Conservation (phyloP, 2,888 invertebrate genomes). For the Arrhopalites spinosus region DNA sequence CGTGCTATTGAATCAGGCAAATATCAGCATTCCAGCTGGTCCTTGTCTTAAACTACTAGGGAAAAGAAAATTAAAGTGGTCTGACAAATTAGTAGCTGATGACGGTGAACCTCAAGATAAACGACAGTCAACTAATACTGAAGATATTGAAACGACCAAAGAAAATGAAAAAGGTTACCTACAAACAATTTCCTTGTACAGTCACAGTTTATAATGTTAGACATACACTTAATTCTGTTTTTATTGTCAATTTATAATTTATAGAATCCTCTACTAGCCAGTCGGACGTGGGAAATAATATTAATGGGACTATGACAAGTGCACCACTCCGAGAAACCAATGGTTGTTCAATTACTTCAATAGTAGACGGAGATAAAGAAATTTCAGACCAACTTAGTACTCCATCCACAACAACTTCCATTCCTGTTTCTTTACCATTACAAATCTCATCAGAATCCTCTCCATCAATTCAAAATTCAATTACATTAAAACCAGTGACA, state of each 20-base stretch:
- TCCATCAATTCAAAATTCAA: no score
- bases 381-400: not conserved
- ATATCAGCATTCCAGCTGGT: constrained; percentile 53
- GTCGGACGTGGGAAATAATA: not conserved
- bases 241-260: no score
- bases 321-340: constrained; percentile 1
- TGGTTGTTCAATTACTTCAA: not conserved
- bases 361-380: not conserved
- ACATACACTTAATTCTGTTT: no score
- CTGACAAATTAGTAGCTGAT: not conserved
- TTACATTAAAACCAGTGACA: not conserved
- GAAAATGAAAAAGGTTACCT: constrained; percentile 4
- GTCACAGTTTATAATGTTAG: no score
- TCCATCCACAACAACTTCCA: not conserved
- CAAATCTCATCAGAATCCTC: no score
- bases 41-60: constrained; percentile 49
- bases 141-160: not conserved
- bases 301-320: not conserved
- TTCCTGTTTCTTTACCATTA: no score
- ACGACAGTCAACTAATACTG: not conserved
- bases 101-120: not conserved
- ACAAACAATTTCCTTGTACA: no score
- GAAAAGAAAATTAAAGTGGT: constrained; percentile 31
- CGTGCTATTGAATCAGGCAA: constrained; percentile 47
- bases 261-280: no score